Conservation (phyloP, 2,888 invertebrate species). For the Aphodius granarius region DNA sequence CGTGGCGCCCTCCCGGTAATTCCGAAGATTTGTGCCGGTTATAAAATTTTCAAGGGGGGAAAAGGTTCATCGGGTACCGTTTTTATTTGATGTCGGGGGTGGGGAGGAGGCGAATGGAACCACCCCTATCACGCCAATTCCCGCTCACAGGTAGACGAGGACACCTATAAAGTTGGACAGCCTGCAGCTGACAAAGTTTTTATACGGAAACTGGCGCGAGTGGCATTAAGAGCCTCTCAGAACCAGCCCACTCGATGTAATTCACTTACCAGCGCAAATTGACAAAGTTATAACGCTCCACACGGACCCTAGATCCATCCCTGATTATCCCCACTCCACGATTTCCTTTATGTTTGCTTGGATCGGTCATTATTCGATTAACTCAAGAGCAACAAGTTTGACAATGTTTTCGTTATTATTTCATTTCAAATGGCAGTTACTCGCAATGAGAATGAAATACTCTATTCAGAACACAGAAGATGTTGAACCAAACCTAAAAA, state of each 20-base stretch:
- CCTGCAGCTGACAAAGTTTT: background rate
- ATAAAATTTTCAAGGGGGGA: background rate
- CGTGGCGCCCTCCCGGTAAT: background rate
- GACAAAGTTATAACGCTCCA: background rate
- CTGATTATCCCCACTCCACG: background rate
- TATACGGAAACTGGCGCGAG: background rate
- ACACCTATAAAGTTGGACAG: background rate
- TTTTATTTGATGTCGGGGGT: background rate
- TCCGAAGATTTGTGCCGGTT: background rate
- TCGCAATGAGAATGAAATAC: no score
- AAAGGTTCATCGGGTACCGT: background rate
- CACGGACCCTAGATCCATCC: background rate
- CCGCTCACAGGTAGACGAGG: background rate
- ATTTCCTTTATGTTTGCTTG: background rate
- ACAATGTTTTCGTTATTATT: background rate
- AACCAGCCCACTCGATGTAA: background rate
- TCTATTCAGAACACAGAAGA: no score
- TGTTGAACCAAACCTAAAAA: no score
- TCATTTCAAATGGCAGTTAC: background rate
- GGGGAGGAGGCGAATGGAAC: background rate
- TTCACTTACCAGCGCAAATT: background rate
- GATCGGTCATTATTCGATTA: background rate
- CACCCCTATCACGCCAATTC: background rate
- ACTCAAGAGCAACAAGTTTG: background rate
- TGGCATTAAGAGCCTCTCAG: background rate